Base-by-base conservation (phyloP, 2,888 invertebrate species). In the Synergus laeviventris region DNA sequence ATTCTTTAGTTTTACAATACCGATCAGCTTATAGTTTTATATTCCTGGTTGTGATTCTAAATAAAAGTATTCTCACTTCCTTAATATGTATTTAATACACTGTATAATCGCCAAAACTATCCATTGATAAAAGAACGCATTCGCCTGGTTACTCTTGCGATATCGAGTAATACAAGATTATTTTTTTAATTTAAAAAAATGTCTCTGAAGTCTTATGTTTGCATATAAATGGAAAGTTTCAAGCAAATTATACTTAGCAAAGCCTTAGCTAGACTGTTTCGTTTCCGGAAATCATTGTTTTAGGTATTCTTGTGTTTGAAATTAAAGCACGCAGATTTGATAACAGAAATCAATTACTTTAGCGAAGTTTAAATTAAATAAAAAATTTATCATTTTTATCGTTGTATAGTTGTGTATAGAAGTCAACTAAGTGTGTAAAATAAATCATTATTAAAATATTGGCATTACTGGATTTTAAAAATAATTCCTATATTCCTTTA, bases 381-480 rank as follows among this genome's bases (percentile, higher is more conserved):
- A 79, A 82, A 76, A 78, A 86, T 86, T 82, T 87, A 86, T 88
- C 81, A 89, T 90, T 90, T 89, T 87, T 86, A 89, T 90, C 87
- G 89, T 90, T 90, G 89, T 90, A 90, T 90, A 90, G 88, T 90
- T 90, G 89, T 89, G 90, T 90, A 90, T 90, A 90, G 89, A 88
- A 86, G 86, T 87, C 89, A 89, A 87, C 86, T 89, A 87, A 88
- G 87, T 89, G 89, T 89, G 88, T 90, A 89, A 88, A 89, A 90
- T 90, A 90, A 89, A 90, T 84, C 86, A 89, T 89, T 89, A 87
- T 79, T 79, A 76, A 81, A 75, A 66, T 66, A 75, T 70, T 70
- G 49, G 70, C 31, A 70, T 45, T 54, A 49, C n/a, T 49, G 16
- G n/a, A 31, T 70, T 70, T 70, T 39, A 1, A 70, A 1, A 70